A percentile compares a stretch with the other conserved stretches of the same genome.
These are phyloP conservation scores for Diogma glabrata DNA, from an alignment of 2,888 invertebrate species.

Conservation along the genomic window DNA sequence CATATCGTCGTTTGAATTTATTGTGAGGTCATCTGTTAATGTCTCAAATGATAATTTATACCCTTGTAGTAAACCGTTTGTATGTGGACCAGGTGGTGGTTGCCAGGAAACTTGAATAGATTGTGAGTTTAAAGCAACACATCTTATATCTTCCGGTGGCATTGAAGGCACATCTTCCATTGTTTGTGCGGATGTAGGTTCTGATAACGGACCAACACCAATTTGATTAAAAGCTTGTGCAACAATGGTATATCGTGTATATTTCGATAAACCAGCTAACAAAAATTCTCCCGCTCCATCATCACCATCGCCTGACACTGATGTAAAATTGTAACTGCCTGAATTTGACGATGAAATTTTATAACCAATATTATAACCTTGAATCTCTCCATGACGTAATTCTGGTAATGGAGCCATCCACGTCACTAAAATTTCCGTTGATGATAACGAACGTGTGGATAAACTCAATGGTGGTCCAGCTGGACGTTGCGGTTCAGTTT, in stretches of 20 bases:
- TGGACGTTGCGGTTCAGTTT: slow-evolving; percentile 58
- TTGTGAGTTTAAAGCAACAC: slow-evolving; percentile 61
- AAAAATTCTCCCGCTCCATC: slow-evolving; percentile 53
- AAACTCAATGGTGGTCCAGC: slow-evolving; percentile 56
- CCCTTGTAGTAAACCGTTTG: slow-evolving; percentile 66
- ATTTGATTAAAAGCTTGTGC: slow-evolving; percentile 65
- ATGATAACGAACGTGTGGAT: slow-evolving; percentile 56
- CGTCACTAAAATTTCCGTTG: slow-evolving; percentile 59
- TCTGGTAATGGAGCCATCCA: slow-evolving; percentile 62
- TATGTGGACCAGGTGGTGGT: slow-evolving; percentile 57
- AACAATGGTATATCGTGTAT: slow-evolving; percentile 54
- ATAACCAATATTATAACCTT: slow-evolving; percentile 59
- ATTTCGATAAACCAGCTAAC: slow-evolving; percentile 50
- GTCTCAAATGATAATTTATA: slow-evolving; percentile 60
- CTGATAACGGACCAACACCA: slow-evolving; percentile 58
- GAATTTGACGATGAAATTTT: slow-evolving; percentile 37
- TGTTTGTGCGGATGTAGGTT: slow-evolving; percentile 54
- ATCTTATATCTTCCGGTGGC: slow-evolving; percentile 66
- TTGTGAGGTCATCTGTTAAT: slow-evolving; percentile 42
- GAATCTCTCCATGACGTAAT: slow-evolving; percentile 59
- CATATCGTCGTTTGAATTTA: slow-evolving; percentile 41
- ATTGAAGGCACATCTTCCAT: slow-evolving; percentile 69
- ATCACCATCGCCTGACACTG: slow-evolving; percentile 55
- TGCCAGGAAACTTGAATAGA: slow-evolving; percentile 72
- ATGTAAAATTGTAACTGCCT: slow-evolving; percentile 52